These are phyloP conservation scores for Cydia amplana DNA, from an alignment of 1,140 invertebrate species.

Conservation along the genomic window DNA sequence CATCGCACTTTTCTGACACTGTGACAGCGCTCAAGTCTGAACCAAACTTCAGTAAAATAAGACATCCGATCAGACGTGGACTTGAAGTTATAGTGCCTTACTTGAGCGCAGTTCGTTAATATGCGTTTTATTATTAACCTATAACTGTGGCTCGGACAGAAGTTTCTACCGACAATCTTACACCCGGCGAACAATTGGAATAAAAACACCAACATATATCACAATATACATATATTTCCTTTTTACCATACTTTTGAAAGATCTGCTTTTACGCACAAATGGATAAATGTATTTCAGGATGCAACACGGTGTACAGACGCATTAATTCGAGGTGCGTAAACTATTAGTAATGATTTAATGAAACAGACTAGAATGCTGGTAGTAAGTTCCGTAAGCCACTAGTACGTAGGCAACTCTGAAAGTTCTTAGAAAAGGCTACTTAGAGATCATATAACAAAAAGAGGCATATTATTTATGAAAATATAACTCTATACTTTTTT, in stretches of 20 bases:
- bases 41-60: neutral
- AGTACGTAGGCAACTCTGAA: neutral
- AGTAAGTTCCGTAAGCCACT: conserved; percentile 23
- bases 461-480: too few relatives aligned
- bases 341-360: neutral
- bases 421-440: too few relatives aligned
- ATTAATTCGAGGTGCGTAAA: neutral
- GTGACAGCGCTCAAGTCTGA: neutral
- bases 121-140: neutral
- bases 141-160: conserved; percentile 18
- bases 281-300: neutral
- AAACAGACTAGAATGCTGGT: conserved; percentile 26
- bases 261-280: neutral
- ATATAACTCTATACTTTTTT: too few relatives aligned
- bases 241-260: neutral
- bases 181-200: neutral
- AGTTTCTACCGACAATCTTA: conserved; percentile 16
- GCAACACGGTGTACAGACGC: neutral
- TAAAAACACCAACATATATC: neutral
- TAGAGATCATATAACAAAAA: too few relatives aligned
- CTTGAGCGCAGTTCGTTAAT: conserved; percentile 9
- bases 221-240: neutral
- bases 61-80: neutral
- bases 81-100: neutral
- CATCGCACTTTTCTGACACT: neutral